Percentiles rank a stretch among this genome's conserved stretches.
Evolutionary conservation across 2,113 vertebrate genomes (phyloP).

Genomic region (Poicephalus gulielmi): DNA sequence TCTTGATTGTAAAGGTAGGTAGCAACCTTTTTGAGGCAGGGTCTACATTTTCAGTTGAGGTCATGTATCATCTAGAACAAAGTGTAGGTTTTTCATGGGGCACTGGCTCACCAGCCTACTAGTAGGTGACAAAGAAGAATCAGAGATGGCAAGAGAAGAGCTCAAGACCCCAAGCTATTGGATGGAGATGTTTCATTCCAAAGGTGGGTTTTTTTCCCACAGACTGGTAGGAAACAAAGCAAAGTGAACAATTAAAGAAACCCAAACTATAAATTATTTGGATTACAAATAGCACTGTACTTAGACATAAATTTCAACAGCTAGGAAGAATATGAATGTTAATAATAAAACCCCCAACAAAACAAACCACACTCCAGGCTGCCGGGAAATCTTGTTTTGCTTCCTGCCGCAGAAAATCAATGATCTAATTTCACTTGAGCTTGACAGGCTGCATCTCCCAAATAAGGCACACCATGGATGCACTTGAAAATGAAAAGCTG

Average conservation of each 20-base stretch:
- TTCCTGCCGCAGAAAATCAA: conserved; percentile 42
- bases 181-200: neutral
- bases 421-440: conserved; percentile 35
- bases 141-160: neutral
- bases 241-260: neutral
- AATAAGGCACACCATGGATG: neutral
- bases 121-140: neutral
- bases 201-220: neutral
- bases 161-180: neutral
- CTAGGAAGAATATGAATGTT: neutral
- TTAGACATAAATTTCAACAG: neutral
- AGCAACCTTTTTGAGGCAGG: neutral
- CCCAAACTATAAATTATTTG: neutral
- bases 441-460: conserved; percentile 3
- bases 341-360: neutral
- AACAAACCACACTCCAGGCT: neutral
- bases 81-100: neutral
- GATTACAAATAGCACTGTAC: neutral
- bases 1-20: neutral
- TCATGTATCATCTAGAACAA: neutral
- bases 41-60: neutral
- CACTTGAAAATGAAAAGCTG: conserved; percentile 10
- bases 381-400: neutral
- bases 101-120: neutral
- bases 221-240: neutral